Evolutionary conservation across 2,888 invertebrate genomes (phyloP), one percentile per base, ranked within the genome.

Genomic region (Plebejus melissa): DNA sequence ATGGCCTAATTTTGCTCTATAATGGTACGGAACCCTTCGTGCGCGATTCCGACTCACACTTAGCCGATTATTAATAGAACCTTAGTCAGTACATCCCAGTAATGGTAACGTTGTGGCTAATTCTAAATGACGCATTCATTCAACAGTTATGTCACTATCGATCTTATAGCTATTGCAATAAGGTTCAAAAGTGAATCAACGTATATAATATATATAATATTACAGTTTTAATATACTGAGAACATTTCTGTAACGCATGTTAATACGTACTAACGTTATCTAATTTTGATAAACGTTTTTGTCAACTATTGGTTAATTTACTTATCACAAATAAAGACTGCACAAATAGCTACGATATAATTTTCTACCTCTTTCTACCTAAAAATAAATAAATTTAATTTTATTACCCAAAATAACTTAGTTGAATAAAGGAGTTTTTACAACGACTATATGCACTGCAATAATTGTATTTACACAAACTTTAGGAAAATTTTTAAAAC

Each of bases 281-380:
- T 32, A 13, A 9, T 65, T 65, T 28, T 65, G 32, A 65, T 32
- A 65, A 65, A 32, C 58, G 65, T 65, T 65, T 65, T 32, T 65
- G 65, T 28, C 32, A 32, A 2, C 28, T 65, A 65, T 65, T 65
- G 65, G 32, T 4, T 65, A 4, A 32, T 32, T 65, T 32, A 32
- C 4, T 65, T 65, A 65, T 65, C 65, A 28, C 32, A 32, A 11
- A 65, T 65, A 32, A 65, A 28, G 11, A 65, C 22, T n/a, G 58
- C 22, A 2, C 13, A 7, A 6, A 58, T 46, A 9, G 9, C 46
- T 46, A 11, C 9, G 46, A 46, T 46, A 46, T 46, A 58, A 22
- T 58, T 58, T 58, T 58, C 22, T 22, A 58, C 58, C 22, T 58
- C 22, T 58, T 16, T 5, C 57, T 58, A 58, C 46, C 46, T 32